Evolutionary conservation across 2,888 invertebrate species (phyloP), one percentile per base, ranked within the genome.

Genomic region (Caenorhabditis zanzibari): DNA sequence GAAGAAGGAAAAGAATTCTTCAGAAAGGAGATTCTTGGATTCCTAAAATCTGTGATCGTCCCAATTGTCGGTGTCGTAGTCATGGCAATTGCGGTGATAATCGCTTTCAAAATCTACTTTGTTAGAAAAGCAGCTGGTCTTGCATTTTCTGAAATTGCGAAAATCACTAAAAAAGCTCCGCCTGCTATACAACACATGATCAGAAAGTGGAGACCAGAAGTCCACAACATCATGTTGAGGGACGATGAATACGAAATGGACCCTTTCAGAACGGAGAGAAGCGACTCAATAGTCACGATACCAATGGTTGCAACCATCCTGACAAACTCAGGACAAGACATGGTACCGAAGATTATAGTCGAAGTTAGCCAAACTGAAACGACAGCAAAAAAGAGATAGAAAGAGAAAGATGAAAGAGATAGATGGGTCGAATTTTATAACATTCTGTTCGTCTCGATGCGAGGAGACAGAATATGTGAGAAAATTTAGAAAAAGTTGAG

Each of bases 161-260:
- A 54, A 38, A 2, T 69, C 22, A 54, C 68, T 12, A 54, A 38
- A 69, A 35, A 10, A 69, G 68, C 68, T 12, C 56, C 68, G 6
- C 56, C 56, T 24, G 24, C 35, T 0, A 26, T 56, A 2, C 52
- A 54, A 38, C 22, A 35, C 14, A 19, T 69, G 22, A 69, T 69
- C 3, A 69, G 54, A 24, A 35, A 56, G n/a, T 54, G 52, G 68
- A 35, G 24, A 32, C 68, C 68, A 54, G 68, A 69, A 56, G 54
- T 69, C 7, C 32, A 69, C 22, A 69, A 69, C 24, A 54, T 69
- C 5, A 41, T 54, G 24, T 12, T 69, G 41, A 35, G 16, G 22
- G 68, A 69, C 1, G 52, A 52, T 5, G 68, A 24, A 6, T 22
- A 24, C 9, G 68, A 69, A 54, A 16, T 69, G 16, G 56, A 69